Evolutionary conservation across 2,113 vertebrate genomes (phyloP), one percentile per base, ranked within the genome.

Genomic region (Scophthalmus maximus): DNA sequence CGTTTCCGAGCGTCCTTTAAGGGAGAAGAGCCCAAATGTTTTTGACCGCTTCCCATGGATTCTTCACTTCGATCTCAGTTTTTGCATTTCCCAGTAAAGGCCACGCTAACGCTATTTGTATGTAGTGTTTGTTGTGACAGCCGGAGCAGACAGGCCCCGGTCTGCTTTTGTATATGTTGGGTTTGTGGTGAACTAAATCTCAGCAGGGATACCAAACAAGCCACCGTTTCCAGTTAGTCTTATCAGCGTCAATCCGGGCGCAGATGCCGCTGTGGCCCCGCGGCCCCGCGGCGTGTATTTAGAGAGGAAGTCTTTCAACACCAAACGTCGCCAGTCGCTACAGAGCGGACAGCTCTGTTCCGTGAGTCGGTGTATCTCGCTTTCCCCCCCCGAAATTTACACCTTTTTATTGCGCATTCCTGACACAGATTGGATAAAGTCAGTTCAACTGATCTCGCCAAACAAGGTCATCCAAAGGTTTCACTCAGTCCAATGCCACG

Each of bases 71-170:
- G 8, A 46, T 6, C 42, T n/a, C 42, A 7, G 42, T 46, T 46
- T 20, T 20, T 2, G 6, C 6, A 12, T 12, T 11, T 38, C 34
- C 34, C 11, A n/a, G 12, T 15, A 40, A 40, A 17, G 38, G 38
- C 38, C 2, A 14, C 38, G 38, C 38, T 17, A 14, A 5, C 14
- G 38, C 38, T 38, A 10, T 78, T 83, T 75, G 65, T 67, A 9
- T 78, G 65, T 17, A 22, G 62, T 76, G 82, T 88, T 83, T 81
- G 69, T 87, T 81, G 61, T 69, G 81, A 87, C 83, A 91, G 87
- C 86, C 87, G 88, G 46, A 73, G 70, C 30, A 8, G 26, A 58
- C 25, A 50, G 34, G 66, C 44, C 20, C 55, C 67, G 55, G 32
- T 79, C 57, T 73, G 70, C 74, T 80, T 70, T 71, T 81, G 59